These are phyloP conservation scores for Ctenochaetus hawaiiensis DNA, from an alignment of 2,797 vertebrate genomes.

Conservation along the genomic window DNA sequence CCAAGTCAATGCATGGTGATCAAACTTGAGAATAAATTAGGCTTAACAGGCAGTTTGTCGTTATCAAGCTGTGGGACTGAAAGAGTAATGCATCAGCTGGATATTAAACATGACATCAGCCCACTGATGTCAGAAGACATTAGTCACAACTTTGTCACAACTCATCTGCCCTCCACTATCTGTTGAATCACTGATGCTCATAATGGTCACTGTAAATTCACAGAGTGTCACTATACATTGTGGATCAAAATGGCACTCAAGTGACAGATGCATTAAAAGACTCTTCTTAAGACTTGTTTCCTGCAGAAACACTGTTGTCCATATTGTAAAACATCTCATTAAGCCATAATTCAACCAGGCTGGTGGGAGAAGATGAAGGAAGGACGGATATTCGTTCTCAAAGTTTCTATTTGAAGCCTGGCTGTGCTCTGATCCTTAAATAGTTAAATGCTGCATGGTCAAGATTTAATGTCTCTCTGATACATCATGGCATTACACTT, in stretches of 20 bases:
- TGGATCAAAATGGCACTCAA: slow-evolving; percentile 33
- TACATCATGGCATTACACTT: slow-evolving; percentile 75
- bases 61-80: slow-evolving; percentile 47
- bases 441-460: slow-evolving; percentile 83
- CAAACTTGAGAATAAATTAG: slow-evolving; percentile 43
- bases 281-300: slow-evolving; percentile 20
- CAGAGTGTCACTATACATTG: slow-evolving; percentile 12
- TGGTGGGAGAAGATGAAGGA: slow-evolving; percentile 19
- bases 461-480: slow-evolving; percentile 76
- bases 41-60: slow-evolving; percentile 52
- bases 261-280: slow-evolving; percentile 23
- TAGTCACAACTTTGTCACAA: slow-evolving; percentile 75
- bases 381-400: slow-evolving; percentile 21
- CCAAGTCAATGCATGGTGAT: slow-evolving; percentile 36
- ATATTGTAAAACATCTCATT: slow-evolving; percentile 41
- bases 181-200: slow-evolving; percentile 64
- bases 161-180: slow-evolving; percentile 61
- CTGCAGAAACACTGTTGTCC: slow-evolving; percentile 17
- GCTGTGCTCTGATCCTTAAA: slow-evolving; percentile 63
- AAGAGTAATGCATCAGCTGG: slow-evolving; percentile 25
- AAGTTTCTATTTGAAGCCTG: slow-evolving; percentile 62
- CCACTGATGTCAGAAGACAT: slow-evolving; percentile 71
- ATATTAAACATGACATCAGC: slow-evolving; percentile 75
- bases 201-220: slow-evolving; percentile 16
- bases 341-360: slow-evolving; percentile 27